phyloP scores from a whole-genome alignment of 2,888 invertebrate genomes.

The Tineola bisselliella region DNA sequence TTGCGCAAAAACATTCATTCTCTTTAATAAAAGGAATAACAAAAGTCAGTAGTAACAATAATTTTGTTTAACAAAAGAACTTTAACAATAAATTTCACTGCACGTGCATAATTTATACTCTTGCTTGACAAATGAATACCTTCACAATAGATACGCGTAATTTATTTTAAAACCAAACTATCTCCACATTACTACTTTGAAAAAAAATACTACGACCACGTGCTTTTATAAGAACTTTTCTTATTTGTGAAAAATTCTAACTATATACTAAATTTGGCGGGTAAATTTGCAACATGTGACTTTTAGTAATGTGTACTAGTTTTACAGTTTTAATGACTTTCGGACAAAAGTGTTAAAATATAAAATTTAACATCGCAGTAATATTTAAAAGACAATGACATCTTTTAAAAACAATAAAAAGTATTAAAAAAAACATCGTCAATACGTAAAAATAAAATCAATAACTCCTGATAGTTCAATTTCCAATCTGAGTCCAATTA shows the following conservation, averaged over 20 bases:
- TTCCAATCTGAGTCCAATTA: no score
- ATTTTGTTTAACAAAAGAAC: neutral
- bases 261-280: neutral
- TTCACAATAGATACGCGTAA: neutral
- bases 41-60: neutral
- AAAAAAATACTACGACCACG: neutral
- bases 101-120: constrained; percentile 4
- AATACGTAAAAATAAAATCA: no score
- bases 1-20: neutral
- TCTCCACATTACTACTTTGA: neutral
- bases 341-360: no score
- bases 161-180: neutral
- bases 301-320: no score
- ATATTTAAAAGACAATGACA: no score
- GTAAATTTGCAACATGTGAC: neutral
- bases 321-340: no score
- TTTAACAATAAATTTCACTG: neutral
- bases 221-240: neutral
- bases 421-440: no score
- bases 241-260: neutral
- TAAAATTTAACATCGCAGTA: no score
- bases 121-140: neutral
- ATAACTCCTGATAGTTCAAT: no score
- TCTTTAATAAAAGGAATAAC: neutral
- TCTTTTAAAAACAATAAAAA: no score